Evolutionary conservation across 1,140 invertebrate species (phyloP).

Genomic region (Drosophila sproati): DNA sequence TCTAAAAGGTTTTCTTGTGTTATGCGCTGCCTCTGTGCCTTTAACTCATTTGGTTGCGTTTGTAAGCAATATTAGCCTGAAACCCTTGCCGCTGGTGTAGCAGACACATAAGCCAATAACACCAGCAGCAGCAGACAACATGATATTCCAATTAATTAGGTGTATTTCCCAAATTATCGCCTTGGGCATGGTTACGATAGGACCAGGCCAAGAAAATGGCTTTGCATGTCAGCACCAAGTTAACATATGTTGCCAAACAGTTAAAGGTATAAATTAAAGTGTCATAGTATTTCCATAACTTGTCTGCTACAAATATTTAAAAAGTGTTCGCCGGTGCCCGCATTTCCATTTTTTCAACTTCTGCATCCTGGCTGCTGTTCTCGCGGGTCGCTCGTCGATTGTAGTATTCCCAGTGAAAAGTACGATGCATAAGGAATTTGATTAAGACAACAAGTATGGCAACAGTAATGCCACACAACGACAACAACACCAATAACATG

Average conservation of each 20-base stretch:
- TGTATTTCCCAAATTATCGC: constrained; percentile 78
- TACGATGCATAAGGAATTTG: constrained; percentile 78
- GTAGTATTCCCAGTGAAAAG: constrained; percentile 71
- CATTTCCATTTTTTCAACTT: constrained; percentile 82
- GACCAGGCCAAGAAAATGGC: constrained; percentile 18
- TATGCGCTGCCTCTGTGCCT: constrained; percentile 42
- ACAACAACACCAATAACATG: constrained; percentile 40
- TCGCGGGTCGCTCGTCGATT: constrained; percentile 36
- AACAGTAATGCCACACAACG: constrained; percentile 16
- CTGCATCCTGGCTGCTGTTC: constrained; percentile 62
- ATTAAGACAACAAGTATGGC: constrained; percentile 70
- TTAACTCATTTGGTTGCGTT: constrained; percentile 65
- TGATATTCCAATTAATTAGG: constrained; percentile 78
- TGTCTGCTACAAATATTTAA: constrained; percentile 29
- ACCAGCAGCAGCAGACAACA: constrained; percentile 51
- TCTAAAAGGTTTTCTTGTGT: constrained; percentile 68
- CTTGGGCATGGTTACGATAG: constrained; percentile 30
- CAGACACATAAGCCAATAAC: constrained; percentile 58
- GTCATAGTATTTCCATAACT: constrained; percentile 64
- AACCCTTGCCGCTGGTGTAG: constrained; percentile 50
- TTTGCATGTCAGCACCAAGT: constrained; percentile 67
- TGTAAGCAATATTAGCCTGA: constrained; percentile 57
- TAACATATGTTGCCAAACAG: constrained; percentile 34
- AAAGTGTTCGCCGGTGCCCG: constrained; percentile 42
- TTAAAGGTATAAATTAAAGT: constrained; percentile 53